Evolutionary conservation across 2,888 invertebrate species (phyloP).

Genomic region (Hylaea fasciaria): DNA sequence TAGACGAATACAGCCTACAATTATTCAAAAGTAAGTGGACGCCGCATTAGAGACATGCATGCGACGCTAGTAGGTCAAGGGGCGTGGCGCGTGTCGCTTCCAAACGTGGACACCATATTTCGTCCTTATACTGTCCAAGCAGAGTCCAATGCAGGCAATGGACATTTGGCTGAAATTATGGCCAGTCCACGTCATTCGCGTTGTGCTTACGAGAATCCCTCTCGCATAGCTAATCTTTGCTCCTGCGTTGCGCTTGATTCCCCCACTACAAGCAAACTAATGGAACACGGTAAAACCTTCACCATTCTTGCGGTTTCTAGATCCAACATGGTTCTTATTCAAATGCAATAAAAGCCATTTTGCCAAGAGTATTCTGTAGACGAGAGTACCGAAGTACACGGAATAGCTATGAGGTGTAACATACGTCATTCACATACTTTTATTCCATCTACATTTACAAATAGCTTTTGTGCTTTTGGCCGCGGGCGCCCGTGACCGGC

Average conservation of each 20-base stretch:
- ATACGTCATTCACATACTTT: conserved; percentile 30
- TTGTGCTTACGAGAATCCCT: too few species aligned
- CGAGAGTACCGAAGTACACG: background rate
- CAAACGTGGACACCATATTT: conserved; percentile 41
- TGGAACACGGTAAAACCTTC: background rate
- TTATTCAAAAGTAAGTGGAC: conserved; percentile 38
- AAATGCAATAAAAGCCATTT: conserved; percentile 1
- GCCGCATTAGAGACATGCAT: conserved; percentile 37
- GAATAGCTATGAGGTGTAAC: conserved; percentile 15
- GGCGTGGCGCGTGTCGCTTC: conserved; percentile 43
- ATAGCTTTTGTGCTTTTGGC: conserved; percentile 30
- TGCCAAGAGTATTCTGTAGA: background rate
- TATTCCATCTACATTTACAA: conserved; percentile 30
- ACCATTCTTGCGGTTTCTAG: background rate
- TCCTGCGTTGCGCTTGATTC: too few species aligned
- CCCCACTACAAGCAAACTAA: too few species aligned
- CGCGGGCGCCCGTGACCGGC: conserved; percentile 31
- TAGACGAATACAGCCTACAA: conserved; percentile 30
- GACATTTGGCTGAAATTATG: background rate
- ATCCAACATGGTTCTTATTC: background rate
- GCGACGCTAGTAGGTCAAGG: conserved; percentile 39
- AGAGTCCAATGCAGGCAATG: conserved; percentile 32
- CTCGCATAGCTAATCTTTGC: too few species aligned
- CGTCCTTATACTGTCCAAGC: conserved; percentile 35
- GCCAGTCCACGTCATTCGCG: too few species aligned